These are phyloP conservation scores for Thumatha senex DNA, from an alignment of 2,888 invertebrate species.

Conservation along the genomic window DNA sequence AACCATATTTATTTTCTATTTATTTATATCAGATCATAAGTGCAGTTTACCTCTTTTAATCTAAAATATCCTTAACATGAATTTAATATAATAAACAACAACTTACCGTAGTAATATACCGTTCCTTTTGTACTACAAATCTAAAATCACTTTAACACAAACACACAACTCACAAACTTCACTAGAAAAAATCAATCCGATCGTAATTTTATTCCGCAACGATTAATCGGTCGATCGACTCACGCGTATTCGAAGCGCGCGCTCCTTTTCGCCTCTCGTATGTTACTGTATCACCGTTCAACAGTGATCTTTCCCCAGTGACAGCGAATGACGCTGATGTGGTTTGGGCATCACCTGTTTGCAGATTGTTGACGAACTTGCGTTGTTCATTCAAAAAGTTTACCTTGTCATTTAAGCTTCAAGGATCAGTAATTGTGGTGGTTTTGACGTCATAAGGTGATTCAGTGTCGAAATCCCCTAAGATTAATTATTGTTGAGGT, in stretches of 20 bases:
- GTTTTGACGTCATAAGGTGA: no score
- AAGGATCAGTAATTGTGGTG: no score
- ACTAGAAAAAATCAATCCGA: background rate
- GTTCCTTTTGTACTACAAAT: background rate
- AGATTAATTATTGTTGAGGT: no score
- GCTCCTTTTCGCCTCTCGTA: conserved; percentile 13
- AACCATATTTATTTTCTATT: no score
- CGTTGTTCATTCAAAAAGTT: no score
- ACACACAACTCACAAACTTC: background rate
- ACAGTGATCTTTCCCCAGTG: background rate
- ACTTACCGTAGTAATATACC: background rate
- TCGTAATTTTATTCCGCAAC: conserved; percentile 2
- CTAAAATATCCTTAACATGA: background rate
- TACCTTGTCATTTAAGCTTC: no score
- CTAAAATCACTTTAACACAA: conserved; percentile 1
- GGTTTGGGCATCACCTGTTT: background rate
- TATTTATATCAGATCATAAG: no score
- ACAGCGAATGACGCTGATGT: background rate
- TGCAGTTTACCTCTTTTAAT: background rate
- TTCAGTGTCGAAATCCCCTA: no score
- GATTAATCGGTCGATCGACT: conserved; percentile 17
- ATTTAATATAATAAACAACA: background rate
- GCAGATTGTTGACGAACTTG: no score
- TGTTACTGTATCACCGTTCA: conserved; percentile 14
- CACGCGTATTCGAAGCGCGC: conserved; percentile 25